Conservation (phyloP, 2,113 vertebrate genomes). For the Sorex fumeus region DNA sequence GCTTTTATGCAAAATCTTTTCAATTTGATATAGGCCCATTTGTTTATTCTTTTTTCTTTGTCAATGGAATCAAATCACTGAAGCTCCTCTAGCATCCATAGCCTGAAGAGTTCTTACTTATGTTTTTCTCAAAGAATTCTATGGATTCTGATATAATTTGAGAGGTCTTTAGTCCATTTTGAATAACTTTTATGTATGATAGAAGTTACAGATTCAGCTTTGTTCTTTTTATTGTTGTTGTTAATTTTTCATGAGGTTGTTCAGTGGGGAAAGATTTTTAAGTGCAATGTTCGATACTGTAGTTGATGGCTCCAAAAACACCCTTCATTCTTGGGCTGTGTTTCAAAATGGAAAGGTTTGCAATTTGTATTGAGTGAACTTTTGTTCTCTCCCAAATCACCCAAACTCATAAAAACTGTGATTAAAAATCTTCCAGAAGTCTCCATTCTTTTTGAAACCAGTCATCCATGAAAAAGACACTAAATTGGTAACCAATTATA, state of each 20-base stretch:
- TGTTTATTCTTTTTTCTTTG: no score
- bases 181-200: no score
- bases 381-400: constrained; percentile 24
- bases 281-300: not conserved
- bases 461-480: constrained; percentile 27
- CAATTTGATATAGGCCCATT: no score
- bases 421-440: not conserved
- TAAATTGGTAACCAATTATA: not conserved
- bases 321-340: not conserved
- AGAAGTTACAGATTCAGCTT: no score
- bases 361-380: constrained; percentile 25
- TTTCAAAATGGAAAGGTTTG: not conserved
- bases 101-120: no score
- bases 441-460: constrained; percentile 43
- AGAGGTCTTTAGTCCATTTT: no score
- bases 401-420: not conserved
- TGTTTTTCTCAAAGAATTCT: no score
- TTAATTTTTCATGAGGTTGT: not conserved
- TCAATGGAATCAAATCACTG: no score
- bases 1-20: no score
- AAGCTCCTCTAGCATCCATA: no score
- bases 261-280: not conserved
- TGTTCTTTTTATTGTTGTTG: not conserved
- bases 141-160: no score
- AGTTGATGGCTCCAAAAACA: not conserved